Evolutionary conservation across 2,797 vertebrate species (phyloP).

Genomic region (Characodon lateralis): DNA sequence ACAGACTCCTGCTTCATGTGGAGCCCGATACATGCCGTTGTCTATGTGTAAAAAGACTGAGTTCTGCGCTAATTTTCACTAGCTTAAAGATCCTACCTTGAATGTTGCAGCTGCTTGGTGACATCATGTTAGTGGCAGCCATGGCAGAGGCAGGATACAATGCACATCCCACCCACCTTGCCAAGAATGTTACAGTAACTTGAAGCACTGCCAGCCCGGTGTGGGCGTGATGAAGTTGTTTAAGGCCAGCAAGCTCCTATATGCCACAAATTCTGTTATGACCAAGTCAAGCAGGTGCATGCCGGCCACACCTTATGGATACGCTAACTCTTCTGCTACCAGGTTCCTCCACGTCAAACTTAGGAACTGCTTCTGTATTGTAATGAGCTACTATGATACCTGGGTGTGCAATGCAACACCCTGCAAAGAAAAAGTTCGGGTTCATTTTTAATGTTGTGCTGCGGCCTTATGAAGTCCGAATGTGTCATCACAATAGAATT

Average conservation of each 20-base stretch:
- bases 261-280: slow-evolving; percentile 3
- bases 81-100: background rate
- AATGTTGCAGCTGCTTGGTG: background rate
- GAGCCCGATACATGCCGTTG: background rate
- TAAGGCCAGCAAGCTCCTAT: background rate
- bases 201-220: background rate
- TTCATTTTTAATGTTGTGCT: background rate
- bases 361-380: background rate
- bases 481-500: background rate
- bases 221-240: background rate
- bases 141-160: too few species aligned
- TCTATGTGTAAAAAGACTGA: background rate
- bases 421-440: background rate
- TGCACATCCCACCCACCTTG: background rate
- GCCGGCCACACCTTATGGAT: background rate
- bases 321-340: background rate
- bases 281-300: background rate
- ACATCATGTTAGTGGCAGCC: too few species aligned
- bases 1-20: background rate
- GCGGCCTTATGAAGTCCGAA: background rate
- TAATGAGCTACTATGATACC: background rate
- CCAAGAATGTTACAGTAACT: background rate
- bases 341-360: background rate
- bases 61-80: background rate
- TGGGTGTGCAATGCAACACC: too few species aligned